Base-by-base conservation (phyloP, 2,113 vertebrate species). In the Crotalus helleri region DNA sequence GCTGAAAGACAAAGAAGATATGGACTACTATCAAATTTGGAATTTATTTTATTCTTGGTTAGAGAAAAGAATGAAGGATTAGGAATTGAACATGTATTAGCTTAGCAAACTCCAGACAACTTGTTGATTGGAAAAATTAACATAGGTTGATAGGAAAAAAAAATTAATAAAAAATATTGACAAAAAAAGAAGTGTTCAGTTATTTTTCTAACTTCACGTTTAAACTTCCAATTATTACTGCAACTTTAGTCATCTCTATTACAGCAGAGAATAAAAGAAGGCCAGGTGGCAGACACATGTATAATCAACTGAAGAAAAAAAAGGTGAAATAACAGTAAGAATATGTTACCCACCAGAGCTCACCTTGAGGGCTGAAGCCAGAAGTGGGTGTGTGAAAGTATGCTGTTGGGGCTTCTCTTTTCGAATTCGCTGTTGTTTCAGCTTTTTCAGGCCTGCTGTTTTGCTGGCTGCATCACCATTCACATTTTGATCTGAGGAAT, bases 291-390 rank as follows among this genome's bases (percentile, higher is more conserved):
- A 81, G 74, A 81, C 17, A 39, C 17, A 44, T 33, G 1, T 81
- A 39, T 81, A 33, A 44, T 81, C 17, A 44, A 33, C 3, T 81
- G 17, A 44, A 81, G 15, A 81, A 81, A 81, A 81, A 81, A 74
- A 74, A 33, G 15, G 33, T 44, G 33, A 81, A 81, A 81, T 44
- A 81, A 17, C 33, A 6, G 15, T 33, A 81, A 44, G 74, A 81
- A 81, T 81, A 33, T 44, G 33, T 44, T 81, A 81, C 74, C 74
- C 74, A 81, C 74, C 29, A 7, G 3, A 24, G 46, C 44, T 69
- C 97, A 99, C 99, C 98, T 99, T 99, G 33, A 99, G 97, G 0
- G 98, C 95, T 2, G 98, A 96, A 0, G 98, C 99, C 96, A 99
- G 94, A 64, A 99, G 97, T 0, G 93, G 98, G 93, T 99, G 99